Evolutionary conservation across 30 jellyfish, hydroid and myxozoan genomes (phyloP).

Genomic region (Chrysaora quinquecirrha): DNA sequence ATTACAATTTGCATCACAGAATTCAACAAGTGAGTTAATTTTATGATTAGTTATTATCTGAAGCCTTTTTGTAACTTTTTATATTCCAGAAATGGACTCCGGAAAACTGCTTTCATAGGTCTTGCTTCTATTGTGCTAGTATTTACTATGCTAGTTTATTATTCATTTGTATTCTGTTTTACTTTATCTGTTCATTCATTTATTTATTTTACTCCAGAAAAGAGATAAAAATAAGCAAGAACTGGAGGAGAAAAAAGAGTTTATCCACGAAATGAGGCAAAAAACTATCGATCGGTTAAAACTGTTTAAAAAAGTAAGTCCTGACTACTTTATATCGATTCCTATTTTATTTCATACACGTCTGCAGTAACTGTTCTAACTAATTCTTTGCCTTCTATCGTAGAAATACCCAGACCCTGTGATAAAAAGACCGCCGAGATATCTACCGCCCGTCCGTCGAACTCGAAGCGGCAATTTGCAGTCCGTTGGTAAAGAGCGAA

Average conservation of each 20-base stretch:
- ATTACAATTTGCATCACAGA: constrained; percentile 75
- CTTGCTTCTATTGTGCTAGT: too few relatives aligned
- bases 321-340: neutral
- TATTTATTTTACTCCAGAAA: constrained; percentile 52
- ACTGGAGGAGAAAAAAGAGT: constrained; percentile 68
- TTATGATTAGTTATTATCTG: too few relatives aligned
- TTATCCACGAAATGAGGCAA: constrained; percentile 71
- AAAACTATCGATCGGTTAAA: constrained; percentile 77
- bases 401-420: constrained; percentile 85
- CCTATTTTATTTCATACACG: too few relatives aligned
- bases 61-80: too few relatives aligned
- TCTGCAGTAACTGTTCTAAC: too few relatives aligned
- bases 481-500: constrained; percentile 10
- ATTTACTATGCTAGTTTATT: too few relatives aligned
- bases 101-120: too few relatives aligned
- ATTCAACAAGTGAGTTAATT: constrained; percentile 80
- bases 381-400: neutral
- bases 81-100: too few relatives aligned
- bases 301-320: constrained; percentile 59
- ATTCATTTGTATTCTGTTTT: too few relatives aligned
- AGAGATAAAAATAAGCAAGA: constrained; percentile 65
- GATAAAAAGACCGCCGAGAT: constrained; percentile 81
- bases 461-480: constrained; percentile 69
- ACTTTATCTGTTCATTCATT: too few relatives aligned
- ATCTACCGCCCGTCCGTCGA: constrained; percentile 84